Evolutionary conservation across 2,113 vertebrate genomes (phyloP), one percentile per base, ranked within the genome.

Genomic region (Nycticryphes semicollaris): DNA sequence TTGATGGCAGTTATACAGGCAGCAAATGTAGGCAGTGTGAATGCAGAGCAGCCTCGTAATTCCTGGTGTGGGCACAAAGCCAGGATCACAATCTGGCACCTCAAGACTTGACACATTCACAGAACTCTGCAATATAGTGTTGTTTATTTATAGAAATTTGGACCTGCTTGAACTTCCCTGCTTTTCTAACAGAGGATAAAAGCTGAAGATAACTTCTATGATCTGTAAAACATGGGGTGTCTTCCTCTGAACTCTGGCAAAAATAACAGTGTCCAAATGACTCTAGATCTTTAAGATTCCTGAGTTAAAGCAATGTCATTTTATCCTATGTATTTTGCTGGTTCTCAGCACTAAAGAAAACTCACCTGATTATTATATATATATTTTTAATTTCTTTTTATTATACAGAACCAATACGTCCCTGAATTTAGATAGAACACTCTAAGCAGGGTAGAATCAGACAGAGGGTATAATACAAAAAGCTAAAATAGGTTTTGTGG

Each of bases 121-220:
- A 89, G 87, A 97, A 94, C 73, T 76, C 77, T 87, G 69, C 94
- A 94, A 79, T 83, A 93, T 39, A 70, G 79, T 86, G 77, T 59
- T 90, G 63, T 80, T 85, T 97, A 95, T 94, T 97, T 95, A 94
- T 93, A 97, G 92, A 86, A 92, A 86, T 90, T 62, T 88, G 87
- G 79, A 83, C 78, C 83, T 90, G 54, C 45, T 86, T 92, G 88
- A 96, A 88, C 88, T 88, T 93, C 45, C 8, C 30, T 90, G 63
- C 53, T 80, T 91, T 93, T 80, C 75, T 76, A 73, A 60, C 57
- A 79, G 57, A 91, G 33, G 18, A 90, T 91, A 79, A 90, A 88
- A 83, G 16, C 63, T 69, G 62, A 86, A 73, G 43, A 39, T 53
- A 64, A 45, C 45, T 68, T 72, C 43, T 47, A 31, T 43, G 51